Evolutionary conservation across 2,888 invertebrate species (phyloP).

Genomic region (Drosophila melanosoma): DNA sequence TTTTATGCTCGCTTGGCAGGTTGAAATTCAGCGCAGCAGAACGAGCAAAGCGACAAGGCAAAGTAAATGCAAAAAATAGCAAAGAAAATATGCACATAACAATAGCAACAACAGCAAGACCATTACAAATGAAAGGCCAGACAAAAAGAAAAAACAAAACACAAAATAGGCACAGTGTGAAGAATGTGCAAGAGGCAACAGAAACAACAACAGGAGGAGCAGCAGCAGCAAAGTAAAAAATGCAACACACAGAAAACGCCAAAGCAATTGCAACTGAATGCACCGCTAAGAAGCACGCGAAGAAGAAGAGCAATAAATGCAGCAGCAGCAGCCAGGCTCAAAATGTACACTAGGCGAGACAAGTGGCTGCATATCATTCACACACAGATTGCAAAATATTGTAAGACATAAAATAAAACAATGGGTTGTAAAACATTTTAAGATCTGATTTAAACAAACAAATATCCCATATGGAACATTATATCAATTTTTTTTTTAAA

Average conservation of each 20-base stretch:
- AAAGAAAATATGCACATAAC: conserved; percentile 50
- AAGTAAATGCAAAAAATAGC: conserved; percentile 70
- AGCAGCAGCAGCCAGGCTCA: conserved; percentile 14
- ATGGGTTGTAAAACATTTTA: neutral
- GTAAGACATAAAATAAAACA: neutral
- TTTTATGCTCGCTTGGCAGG: conserved; percentile 69
- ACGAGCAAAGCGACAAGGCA: conserved; percentile 70
- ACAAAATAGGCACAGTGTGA: conserved; percentile 73
- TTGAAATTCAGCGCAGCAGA: conserved; percentile 81
- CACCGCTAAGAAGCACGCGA: conserved; percentile 35
- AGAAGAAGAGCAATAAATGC: conserved; percentile 12
- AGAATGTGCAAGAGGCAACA: conserved; percentile 50
- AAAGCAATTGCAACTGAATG: conserved; percentile 59
- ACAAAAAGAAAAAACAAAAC: conserved; percentile 56
- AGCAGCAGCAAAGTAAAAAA: conserved; percentile 55
- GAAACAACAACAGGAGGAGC: conserved; percentile 5
- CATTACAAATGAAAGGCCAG: conserved; percentile 52
- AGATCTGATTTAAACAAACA: neutral
- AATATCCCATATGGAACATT: neutral
- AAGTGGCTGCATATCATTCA: conserved; percentile 48
- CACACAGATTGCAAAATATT: conserved; percentile 29
- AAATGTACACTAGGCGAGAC: conserved; percentile 23
- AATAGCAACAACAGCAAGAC: conserved; percentile 15
- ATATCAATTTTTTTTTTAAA: neutral
- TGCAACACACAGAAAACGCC: conserved; percentile 63